Evolutionary conservation across 37 sponge, comb jelly and placozoan genomes (phyloP).

Genomic region (Diacarnus erythraeanus): DNA sequence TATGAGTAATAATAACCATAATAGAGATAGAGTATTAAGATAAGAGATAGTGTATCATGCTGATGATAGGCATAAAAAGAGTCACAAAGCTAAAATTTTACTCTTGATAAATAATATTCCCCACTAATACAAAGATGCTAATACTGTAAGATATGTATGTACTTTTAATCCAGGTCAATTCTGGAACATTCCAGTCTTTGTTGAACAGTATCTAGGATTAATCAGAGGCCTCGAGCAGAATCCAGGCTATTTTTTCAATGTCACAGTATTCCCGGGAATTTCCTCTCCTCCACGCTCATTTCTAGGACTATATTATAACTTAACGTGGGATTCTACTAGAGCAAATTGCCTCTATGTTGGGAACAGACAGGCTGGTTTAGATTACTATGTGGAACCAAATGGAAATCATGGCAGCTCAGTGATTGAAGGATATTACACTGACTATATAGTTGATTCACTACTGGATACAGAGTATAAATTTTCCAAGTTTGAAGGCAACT

Average conservation of each 20-base stretch:
- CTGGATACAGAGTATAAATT: conserved; percentile 19
- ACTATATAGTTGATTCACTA: conserved; percentile 32
- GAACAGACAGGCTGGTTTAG: conserved; percentile 60
- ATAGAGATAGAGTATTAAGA: no score
- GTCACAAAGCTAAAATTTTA: no score
- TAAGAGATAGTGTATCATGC: no score
- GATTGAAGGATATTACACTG: conserved; percentile 58
- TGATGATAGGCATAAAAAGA: no score
- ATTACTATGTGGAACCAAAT: neutral
- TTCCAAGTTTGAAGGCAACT: no score
- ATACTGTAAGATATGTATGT: no score
- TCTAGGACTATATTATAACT: conserved; percentile 24
- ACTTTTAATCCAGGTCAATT: conserved; percentile 65
- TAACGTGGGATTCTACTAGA: conserved; percentile 56
- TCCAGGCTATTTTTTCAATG: neutral
- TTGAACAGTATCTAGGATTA: no score
- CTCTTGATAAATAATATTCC: no score
- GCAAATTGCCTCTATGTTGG: conserved; percentile 63
- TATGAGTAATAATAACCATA: no score
- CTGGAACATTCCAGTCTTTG: conserved; percentile 78
- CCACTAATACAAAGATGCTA: no score
- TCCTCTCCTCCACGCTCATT: conserved; percentile 25
- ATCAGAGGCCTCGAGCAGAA: no score
- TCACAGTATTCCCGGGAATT: conserved; percentile 33
- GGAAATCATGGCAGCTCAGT: no score